These are phyloP conservation scores for Chrosomus eos DNA, from an alignment of 2,797 vertebrate species.

Conservation along the genomic window DNA sequence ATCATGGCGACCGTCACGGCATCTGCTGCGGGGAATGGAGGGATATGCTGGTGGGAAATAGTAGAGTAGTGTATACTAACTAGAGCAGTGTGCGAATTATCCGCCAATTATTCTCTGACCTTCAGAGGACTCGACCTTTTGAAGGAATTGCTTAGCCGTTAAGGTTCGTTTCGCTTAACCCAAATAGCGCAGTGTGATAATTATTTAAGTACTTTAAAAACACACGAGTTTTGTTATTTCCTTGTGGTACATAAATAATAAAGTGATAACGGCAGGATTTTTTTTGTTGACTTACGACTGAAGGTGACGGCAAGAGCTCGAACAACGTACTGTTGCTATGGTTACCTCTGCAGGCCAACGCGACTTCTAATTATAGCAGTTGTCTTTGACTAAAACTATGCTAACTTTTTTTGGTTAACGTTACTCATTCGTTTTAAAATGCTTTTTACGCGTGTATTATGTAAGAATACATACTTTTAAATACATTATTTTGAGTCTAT, in stretches of 20 bases:
- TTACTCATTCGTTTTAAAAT: neutral
- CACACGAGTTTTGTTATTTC: neutral
- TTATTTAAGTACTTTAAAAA: neutral
- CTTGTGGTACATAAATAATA: neutral
- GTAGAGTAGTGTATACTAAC: neutral
- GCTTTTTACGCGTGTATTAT: neutral
- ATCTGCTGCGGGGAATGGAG: conserved; percentile 77
- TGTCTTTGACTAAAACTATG: neutral
- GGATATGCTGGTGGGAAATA: conserved; percentile 65
- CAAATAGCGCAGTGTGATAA: neutral
- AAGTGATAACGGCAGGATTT: neutral
- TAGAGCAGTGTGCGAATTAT: neutral
- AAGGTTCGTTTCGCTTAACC: neutral
- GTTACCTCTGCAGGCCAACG: conserved; percentile 17
- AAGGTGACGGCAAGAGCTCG: conserved; percentile 12
- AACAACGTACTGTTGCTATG: conserved; percentile 12
- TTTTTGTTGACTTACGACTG: conserved; percentile 25
- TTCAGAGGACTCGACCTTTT: conserved; percentile 10
- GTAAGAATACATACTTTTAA: neutral
- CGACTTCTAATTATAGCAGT: neutral
- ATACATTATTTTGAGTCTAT: neutral
- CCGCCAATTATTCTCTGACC: conserved; percentile 2
- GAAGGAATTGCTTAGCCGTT: neutral
- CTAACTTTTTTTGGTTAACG: neutral
- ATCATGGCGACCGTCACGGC: conserved; percentile 81